Evolutionary conservation across 2,797 vertebrate genomes (phyloP).

Genomic region (Eremophila alpestris): DNA sequence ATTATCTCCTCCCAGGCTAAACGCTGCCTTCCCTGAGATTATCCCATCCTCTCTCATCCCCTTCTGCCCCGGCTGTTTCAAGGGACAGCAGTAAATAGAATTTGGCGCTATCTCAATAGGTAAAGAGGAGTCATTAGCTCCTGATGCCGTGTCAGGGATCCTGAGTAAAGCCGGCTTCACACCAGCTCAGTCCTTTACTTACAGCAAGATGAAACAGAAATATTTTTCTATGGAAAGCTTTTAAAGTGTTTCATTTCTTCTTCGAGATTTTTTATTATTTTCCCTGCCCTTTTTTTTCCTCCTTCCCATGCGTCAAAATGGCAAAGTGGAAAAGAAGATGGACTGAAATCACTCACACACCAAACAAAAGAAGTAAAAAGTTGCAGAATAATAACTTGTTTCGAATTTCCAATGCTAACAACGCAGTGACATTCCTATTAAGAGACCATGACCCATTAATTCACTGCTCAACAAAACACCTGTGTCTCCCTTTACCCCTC

Average conservation of each 20-base stretch:
- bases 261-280: neutral
- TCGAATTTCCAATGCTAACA: neutral
- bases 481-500: neutral
- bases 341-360: neutral
- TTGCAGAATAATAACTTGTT: neutral
- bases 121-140: neutral
- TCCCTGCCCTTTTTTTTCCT: neutral
- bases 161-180: neutral
- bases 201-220: neutral
- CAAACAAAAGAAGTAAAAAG: neutral
- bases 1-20: conserved; percentile 39
- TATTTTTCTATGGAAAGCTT: neutral
- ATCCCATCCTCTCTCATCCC: conserved; percentile 16
- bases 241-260: neutral
- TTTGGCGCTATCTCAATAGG: neutral
- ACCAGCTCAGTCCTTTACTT: neutral
- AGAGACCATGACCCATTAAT: neutral
- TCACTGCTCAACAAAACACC: neutral
- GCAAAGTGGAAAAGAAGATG: neutral
- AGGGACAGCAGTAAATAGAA: conserved; percentile 11
- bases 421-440: neutral
- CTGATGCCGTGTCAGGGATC: neutral
- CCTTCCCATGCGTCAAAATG: neutral
- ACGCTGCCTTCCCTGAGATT: conserved; percentile 37
- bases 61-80: neutral